Conservation (phyloP, 92 coral and sea anemone species). For the Virgularia gustaviana region DNA sequence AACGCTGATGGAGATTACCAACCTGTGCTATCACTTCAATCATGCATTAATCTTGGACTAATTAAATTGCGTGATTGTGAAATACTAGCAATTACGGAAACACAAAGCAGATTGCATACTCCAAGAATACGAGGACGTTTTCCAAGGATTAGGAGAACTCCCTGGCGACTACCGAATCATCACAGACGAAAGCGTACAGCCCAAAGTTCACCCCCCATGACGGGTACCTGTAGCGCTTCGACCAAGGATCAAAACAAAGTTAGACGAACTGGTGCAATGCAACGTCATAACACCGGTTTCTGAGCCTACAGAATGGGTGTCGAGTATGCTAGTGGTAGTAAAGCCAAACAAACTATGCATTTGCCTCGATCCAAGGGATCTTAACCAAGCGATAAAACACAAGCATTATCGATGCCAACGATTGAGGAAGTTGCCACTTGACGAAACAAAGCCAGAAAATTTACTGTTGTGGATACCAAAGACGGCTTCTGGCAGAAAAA, state of each 20-base stretch:
- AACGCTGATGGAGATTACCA: slow-evolving; percentile 31
- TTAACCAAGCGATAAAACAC: slow-evolving; percentile 3
- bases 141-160: slow-evolving; percentile 42
- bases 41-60: slow-evolving; percentile 36
- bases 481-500: slow-evolving; percentile 41
- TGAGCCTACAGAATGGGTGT: slow-evolving; percentile 21
- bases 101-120: slow-evolving; percentile 20
- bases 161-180: slow-evolving; percentile 45
- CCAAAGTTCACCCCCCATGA: slow-evolving; percentile 40
- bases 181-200: slow-evolving; percentile 37
- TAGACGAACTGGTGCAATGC: slow-evolving; percentile 24
- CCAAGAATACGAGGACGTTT: slow-evolving; percentile 21
- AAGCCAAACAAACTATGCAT: slow-evolving; percentile 23
- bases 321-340: slow-evolving; percentile 13
- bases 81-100: slow-evolving; percentile 28
- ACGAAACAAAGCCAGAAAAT: neutral
- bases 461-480: slow-evolving; percentile 10
- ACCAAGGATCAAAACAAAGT: slow-evolving; percentile 34
- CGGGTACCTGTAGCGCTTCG: slow-evolving; percentile 39
- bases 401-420: slow-evolving; percentile 21
- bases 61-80: slow-evolving; percentile 37
- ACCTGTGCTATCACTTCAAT: slow-evolving; percentile 39
- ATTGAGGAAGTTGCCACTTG: neutral
- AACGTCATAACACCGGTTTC: slow-evolving; percentile 35
- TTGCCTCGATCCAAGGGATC: slow-evolving; percentile 10